Conservation (phyloP, 2,797 vertebrate species). For the Notamacropus eugenii region DNA sequence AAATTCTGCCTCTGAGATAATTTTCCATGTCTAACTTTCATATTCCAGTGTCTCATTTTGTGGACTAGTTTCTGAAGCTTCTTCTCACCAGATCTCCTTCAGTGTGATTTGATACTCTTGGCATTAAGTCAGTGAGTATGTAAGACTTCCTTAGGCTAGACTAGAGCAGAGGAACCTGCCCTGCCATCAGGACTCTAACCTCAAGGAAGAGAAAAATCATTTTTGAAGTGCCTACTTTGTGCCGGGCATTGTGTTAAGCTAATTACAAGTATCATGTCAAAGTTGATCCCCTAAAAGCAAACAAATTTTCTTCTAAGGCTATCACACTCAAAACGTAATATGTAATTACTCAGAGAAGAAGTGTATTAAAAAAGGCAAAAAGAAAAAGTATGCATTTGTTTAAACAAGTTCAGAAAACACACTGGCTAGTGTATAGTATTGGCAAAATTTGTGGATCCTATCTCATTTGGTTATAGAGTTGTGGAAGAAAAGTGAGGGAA, state of each 20-base stretch:
- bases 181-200: not conserved
- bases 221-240: not conserved
- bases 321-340: not conserved
- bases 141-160: not conserved
- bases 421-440: not conserved
- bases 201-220: not conserved
- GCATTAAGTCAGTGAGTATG: not conserved
- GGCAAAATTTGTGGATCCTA: not conserved
- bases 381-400: not conserved
- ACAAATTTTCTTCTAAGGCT: not conserved
- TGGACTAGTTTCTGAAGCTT: not conserved
- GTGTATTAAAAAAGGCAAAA: not conserved
- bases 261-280: not conserved
- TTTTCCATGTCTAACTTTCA: not conserved
- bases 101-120: not conserved
- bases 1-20: not conserved
- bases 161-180: not conserved
- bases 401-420: not conserved
- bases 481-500: not conserved
- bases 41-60: not conserved
- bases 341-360: not conserved
- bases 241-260: not conserved
- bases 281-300: not conserved
- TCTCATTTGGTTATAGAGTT: not conserved
- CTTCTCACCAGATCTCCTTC: not conserved